phyloP scores from a whole-genome alignment of 2,113 vertebrate genomes.

The Cathartes aura region DNA sequence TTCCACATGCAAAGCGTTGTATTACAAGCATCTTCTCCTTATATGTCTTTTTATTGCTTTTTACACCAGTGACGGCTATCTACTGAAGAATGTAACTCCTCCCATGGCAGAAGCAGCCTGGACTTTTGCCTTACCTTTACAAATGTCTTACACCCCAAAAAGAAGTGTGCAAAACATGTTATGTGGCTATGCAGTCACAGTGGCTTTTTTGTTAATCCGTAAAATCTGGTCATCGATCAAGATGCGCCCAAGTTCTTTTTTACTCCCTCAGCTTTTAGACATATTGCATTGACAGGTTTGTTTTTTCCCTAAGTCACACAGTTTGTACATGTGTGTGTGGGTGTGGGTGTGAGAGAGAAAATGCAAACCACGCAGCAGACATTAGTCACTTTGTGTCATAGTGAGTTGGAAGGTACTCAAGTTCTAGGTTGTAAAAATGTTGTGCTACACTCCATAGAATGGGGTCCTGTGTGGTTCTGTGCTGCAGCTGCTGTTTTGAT shows the following conservation, averaged over 20 bases:
- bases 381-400: constrained; percentile 23
- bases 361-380: constrained; percentile 20
- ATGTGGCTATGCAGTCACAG: neutral
- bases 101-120: neutral
- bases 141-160: neutral
- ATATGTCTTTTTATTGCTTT: neutral
- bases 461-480: neutral
- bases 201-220: neutral
- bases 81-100: neutral
- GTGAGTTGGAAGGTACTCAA: neutral
- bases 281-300: neutral
- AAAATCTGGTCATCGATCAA: neutral
- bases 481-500: neutral
- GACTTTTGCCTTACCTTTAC: neutral
- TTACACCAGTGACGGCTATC: neutral
- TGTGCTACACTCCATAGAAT: neutral
- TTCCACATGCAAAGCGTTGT: neutral
- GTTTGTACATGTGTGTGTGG: neutral
- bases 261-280: neutral
- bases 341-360: neutral
- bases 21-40: neutral
- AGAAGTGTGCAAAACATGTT: neutral
- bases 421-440: neutral
- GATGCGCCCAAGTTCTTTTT: neutral
- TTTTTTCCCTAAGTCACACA: neutral